Percentiles rank a stretch among this genome's conserved stretches.
These are phyloP conservation scores for Botia almorhae DNA, from an alignment of 2,797 vertebrate species.

Conservation along the genomic window DNA sequence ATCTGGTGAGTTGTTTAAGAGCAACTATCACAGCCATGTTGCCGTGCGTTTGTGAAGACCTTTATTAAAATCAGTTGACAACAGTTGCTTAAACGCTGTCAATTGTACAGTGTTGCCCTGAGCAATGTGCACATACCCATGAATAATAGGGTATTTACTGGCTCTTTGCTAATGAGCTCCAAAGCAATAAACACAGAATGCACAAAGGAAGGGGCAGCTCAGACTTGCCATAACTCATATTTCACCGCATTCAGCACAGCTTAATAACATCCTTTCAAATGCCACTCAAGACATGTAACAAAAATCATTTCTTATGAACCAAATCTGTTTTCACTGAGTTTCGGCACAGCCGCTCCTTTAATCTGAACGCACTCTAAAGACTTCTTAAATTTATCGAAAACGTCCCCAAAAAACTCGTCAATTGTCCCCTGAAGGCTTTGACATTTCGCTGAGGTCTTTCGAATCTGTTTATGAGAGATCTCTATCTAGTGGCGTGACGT, in stretches of 20 bases:
- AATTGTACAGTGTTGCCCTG: conserved; percentile 4
- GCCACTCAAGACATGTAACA: conserved; percentile 73
- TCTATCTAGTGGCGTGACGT: conserved; percentile 74
- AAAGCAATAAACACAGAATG: conserved; percentile 11
- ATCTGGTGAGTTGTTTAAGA: too few species aligned
- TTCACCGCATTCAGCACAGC: conserved; percentile 67
- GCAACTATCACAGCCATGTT: neutral
- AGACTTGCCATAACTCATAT: conserved; percentile 64
- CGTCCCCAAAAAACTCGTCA: conserved; percentile 67
- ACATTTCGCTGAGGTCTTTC: conserved; percentile 60
- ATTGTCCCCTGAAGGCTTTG: conserved; percentile 65
- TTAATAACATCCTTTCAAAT: conserved; percentile 67
- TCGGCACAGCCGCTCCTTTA: conserved; percentile 67
- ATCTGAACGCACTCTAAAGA: conserved; percentile 61
- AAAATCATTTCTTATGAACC: conserved; percentile 67
- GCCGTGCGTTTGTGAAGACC: conserved; percentile 3
- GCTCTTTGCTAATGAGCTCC: conserved; percentile 30
- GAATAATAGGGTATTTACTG: conserved; percentile 38
- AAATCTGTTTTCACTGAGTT: conserved; percentile 78
- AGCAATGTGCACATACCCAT: conserved; percentile 25
- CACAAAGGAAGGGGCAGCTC: neutral
- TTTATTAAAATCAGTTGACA: conserved; percentile 2
- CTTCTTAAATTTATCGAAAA: conserved; percentile 73
- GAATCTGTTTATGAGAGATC: conserved; percentile 73
- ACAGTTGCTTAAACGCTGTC: neutral